These are phyloP conservation scores for Drosophila mojavensis DNA, from an alignment of 1,140 invertebrate genomes.

Conservation along the genomic window DNA sequence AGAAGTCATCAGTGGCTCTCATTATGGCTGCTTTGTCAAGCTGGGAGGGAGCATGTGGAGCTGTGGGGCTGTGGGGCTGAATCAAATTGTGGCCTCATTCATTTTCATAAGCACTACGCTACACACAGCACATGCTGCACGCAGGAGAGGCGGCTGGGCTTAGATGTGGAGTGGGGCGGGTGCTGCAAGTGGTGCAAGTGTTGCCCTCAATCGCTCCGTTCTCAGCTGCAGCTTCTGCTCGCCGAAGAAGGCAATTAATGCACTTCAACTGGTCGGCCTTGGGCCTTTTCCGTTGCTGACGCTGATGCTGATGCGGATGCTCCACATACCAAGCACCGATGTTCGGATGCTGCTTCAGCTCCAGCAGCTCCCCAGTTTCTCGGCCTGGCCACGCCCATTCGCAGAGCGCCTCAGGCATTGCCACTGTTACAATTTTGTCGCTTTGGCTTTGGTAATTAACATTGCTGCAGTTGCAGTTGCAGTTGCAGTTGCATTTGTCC, in stretches of 20 bases:
- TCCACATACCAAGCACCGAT: constrained; percentile 21
- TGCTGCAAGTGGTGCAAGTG: background rate
- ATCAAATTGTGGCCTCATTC: constrained; percentile 48
- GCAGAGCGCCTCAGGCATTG: constrained; percentile 41
- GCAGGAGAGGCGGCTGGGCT: background rate
- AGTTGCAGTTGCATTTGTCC: background rate
- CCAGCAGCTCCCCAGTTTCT: background rate
- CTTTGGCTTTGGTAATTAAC: constrained; percentile 56
- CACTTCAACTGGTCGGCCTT: constrained; percentile 63
- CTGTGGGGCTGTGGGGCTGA: background rate
- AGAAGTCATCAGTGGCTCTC: constrained; percentile 52
- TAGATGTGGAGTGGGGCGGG: background rate
- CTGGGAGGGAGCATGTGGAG: background rate
- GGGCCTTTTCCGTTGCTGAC: constrained; percentile 47
- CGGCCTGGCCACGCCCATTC: constrained; percentile 49
- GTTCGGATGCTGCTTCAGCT: constrained; percentile 5
- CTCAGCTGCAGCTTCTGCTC: constrained; percentile 4
- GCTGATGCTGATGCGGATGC: constrained; percentile 23
- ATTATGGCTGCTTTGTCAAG: constrained; percentile 29
- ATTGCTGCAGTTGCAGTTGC: constrained; percentile 34
- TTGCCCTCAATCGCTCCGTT: constrained; percentile 8
- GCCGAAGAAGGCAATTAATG: constrained; percentile 54
- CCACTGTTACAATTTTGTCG: constrained; percentile 79
- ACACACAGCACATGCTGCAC: constrained; percentile 5
- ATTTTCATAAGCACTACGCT: constrained; percentile 49